Evolutionary conservation across 2,888 invertebrate genomes (phyloP), one percentile per base, ranked within the genome.

Genomic region (Stramonita haemastoma): DNA sequence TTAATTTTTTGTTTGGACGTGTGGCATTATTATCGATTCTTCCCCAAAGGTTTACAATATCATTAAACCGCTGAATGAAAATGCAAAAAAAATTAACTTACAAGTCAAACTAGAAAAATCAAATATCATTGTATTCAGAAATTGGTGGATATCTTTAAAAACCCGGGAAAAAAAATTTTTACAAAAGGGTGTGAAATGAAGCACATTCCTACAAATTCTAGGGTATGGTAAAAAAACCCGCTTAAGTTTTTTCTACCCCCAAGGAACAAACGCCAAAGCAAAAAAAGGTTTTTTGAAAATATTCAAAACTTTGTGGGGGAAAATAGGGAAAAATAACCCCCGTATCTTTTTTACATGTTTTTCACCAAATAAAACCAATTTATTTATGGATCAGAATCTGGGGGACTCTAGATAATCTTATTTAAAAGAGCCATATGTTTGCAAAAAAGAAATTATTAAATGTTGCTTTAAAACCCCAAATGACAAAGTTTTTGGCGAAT

Each of bases 291-390:
- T 83, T 5, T 26, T 83, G 36, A 22, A 56, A 83, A 83, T 83
- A 83, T 26, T 83, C 29, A 83, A 36, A 22, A 36, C 56, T 19
- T 83, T 34, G 32, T 22, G 83, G n/a, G n/a, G n/a, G 56, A 57
- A 86, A 60, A 5, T 86, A 29, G 86, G 60, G 15, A 6, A 56
- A 29, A 19, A 29, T 32, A 29, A 2, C 57, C 86, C 60, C 15
- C 26, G 46, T 29, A 32, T 86, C 19, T 13, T 57, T 56, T 86
- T 60, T 17, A 5, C 60, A 0, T 15, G 8, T 57, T 11, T 86
- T 86, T 66, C n/a, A 86, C 29, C 86, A n/a, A 86, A 86, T 86
- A 17, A 86, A 60, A 86, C 86, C 60, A 6, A 60, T 86, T 86
- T 13, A 29, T 86, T 32, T 86, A 86, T 60, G 86, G 86, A 32